A percentile compares a stretch with the other conserved stretches of the same genome.
These are phyloP conservation scores for Idaea biselata DNA, from an alignment of 2,888 invertebrate genomes.

Conservation along the genomic window DNA sequence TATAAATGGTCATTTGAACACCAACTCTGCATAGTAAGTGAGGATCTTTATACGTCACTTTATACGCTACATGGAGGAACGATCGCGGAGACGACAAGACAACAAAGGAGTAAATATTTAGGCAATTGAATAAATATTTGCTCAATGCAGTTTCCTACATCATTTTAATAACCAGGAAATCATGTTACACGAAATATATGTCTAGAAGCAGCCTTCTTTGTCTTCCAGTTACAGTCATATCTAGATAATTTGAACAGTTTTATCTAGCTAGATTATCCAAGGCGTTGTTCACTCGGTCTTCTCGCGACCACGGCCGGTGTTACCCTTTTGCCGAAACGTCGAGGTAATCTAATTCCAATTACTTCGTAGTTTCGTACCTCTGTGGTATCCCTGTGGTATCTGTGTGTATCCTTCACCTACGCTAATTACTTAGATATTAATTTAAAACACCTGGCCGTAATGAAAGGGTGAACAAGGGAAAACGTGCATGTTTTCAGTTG, in stretches of 20 bases:
- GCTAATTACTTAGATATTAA: not conserved
- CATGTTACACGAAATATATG: not conserved
- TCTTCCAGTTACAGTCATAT: not conserved
- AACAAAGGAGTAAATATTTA: not conserved
- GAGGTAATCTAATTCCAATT: no score
- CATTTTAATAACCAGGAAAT: not conserved
- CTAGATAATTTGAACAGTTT: no score
- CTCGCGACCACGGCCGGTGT: no score
- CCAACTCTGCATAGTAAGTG: not conserved
- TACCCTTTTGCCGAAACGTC: no score
- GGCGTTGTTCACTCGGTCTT: no score
- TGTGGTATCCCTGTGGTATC: no score
- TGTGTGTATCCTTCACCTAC: no score
- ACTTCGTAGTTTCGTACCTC: no score
- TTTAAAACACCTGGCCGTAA: not conserved
- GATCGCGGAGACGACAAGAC: not conserved
- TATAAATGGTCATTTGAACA: conserved; percentile 26
- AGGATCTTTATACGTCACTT: not conserved
- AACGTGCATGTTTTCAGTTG: not conserved
- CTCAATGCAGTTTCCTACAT: not conserved
- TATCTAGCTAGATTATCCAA: no score
- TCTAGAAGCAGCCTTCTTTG: not conserved
- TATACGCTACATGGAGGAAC: not conserved
- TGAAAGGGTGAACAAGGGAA: not conserved
- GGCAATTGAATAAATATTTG: not conserved